Evolutionary conservation across 1,140 invertebrate species (phyloP), one percentile per base, ranked within the genome.

Genomic region (Macrobrachium rosenbergii): DNA sequence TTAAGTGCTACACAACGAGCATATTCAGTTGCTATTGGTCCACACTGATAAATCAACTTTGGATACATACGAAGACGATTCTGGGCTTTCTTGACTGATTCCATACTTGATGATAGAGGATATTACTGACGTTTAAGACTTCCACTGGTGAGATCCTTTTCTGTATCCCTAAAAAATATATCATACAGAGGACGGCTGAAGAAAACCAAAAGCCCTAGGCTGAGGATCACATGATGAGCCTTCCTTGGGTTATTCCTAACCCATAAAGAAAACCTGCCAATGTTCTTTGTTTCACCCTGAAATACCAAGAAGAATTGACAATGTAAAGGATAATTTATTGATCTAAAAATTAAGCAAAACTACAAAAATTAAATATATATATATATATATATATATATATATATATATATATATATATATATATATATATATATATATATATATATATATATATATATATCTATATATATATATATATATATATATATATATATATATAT

Each of bases 181-280:
- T 95, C 95, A 91, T 95, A 96, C n/a, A 96, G 91, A 2, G 94
- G 94, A 90, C 93, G 94, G 16, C 95, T 95, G 90, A 95, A 96
- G 45, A 96, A 93, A 10, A 95, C 90, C 2, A 92, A 89, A 2
- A 95, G 76, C 1, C 91, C 92, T 5, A 92, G 73, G 19, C 92
- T 88, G 2, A 94, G 90, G 79, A 93, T 91, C 2, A 93, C 91
- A 6, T 92, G 87, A 89, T 93, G 91, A 91, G 94, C 93, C 63
- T 91, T 5, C 52, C 91, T 91, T n/a, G 94, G 94, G 91, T 95
- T 92, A 37, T 94, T 92, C 62, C 93, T 88, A n/a, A 92, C 91
- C 90, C 92, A 93, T 45, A 67, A 64, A n/a, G 23, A 58, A 6
- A 82, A 19, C 10, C 72, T 64, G 11, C 82, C 64, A 45, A 83